phyloP scores from a whole-genome alignment of 2,113 vertebrate genomes.

The Leucosticte australis region DNA sequence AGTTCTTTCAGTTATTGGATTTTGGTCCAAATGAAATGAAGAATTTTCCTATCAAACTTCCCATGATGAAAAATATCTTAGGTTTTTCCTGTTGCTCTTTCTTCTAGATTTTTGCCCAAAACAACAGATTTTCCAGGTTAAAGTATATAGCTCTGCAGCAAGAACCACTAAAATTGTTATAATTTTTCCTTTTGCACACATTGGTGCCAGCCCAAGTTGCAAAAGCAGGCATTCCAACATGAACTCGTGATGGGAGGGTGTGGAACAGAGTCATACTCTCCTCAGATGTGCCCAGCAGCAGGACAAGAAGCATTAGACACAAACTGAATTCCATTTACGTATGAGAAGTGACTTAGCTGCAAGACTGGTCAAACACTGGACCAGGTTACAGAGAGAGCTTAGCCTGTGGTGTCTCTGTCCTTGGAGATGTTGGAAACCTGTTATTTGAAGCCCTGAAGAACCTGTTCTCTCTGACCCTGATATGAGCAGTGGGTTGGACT shows the following conservation, averaged over 20 bases:
- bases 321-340: neutral
- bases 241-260: fast-evolving
- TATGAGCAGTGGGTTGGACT: neutral
- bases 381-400: fast-evolving
- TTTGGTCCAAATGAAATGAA: neutral
- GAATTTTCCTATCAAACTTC: neutral
- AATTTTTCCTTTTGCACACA: neutral
- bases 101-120: neutral
- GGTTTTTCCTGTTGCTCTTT: neutral
- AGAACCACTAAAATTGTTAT: neutral
- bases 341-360: neutral
- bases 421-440: neutral
- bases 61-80: neutral
- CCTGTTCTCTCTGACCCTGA: neutral
- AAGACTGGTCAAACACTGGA: neutral
- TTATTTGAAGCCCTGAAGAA: neutral
- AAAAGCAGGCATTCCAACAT: neutral
- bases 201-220: neutral
- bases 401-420: neutral
- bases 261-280: neutral
- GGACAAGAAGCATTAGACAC: neutral
- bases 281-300: neutral
- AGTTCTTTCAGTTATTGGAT: neutral
- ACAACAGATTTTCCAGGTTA: neutral
- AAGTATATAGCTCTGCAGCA: neutral